Evolutionary conservation across 2,888 invertebrate genomes (phyloP), one percentile per base, ranked within the genome.

Genomic region (Nemurella pictetii): DNA sequence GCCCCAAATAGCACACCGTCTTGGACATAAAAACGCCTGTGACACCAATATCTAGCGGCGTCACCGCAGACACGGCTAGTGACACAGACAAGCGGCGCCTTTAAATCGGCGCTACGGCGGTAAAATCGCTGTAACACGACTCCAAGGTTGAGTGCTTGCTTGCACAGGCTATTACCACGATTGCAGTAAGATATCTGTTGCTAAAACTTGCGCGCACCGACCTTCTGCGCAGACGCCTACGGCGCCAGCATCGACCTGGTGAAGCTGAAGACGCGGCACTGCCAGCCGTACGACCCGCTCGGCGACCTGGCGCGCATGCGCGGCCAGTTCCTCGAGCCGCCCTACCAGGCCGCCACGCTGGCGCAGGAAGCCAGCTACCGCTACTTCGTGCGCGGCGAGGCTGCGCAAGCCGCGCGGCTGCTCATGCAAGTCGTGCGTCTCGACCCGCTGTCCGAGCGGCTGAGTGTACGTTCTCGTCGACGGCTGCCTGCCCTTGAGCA

Each of bases 381-480:
- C 55, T 82, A 82, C 82, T 35, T 81, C 81, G 55, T 29, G 20
- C 28, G 20, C 12, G 25, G 26, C 82, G 82, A 82, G 26, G 28
- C n/a, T 0, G n/a, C 72, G 27, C 26, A 4, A 3, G 82, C 82
- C 25, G 27, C 3, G 72, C 72, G 26, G 4, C 55, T 15, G 15
- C 55, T 82, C 29, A 72, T 82, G 82, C 26, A 27, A 9, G 2
- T 28, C 27, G 27, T 82, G 4, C 15, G 55, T 3, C 0, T 72
- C 2, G 82, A 82, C 72, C 72, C 82, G 55, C 28, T 28, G 3
- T 55, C 82, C 4, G 32, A 30, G 26, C 20, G 26, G 7, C 4
- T 75, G 3, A 75, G n/a, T 7, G 74, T 74, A 4, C 12, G 25
- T 12, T n/a, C 25, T 74, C 25, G 25, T 74, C 12, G 9, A 5